Evolutionary conservation across 2,797 vertebrate species (phyloP).

Genomic region (Lithobates sylvaticus): DNA sequence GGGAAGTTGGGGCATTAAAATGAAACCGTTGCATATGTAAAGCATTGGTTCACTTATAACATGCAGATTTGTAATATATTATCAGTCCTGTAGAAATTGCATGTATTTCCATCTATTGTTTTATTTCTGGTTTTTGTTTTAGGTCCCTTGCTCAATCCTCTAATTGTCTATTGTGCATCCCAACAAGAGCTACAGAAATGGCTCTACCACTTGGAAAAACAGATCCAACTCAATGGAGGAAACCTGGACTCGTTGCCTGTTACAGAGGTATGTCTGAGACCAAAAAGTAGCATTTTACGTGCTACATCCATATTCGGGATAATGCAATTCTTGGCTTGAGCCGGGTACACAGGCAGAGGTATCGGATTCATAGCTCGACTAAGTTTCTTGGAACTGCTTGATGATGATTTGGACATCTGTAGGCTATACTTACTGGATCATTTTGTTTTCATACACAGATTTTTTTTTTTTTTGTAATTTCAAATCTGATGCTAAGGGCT

Average conservation of each 20-base stretch:
- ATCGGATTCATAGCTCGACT: no score
- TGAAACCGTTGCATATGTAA: no score
- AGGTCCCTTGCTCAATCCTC: slow-evolving; percentile 91
- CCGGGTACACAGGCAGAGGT: not conserved
- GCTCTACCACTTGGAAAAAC: slow-evolving; percentile 91
- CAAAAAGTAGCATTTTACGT: not conserved
- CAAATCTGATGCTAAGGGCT: no score
- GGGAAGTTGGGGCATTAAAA: no score
- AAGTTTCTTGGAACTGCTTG: not conserved
- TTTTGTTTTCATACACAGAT: no score
- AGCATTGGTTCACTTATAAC: no score
- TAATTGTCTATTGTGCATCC: slow-evolving; percentile 87
- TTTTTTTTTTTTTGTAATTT: no score
- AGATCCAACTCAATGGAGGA: slow-evolving; percentile 86
- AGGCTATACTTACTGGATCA: no score
- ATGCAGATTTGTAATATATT: no score
- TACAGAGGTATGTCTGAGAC: slow-evolving; percentile 67
- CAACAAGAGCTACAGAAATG: slow-evolving; percentile 86
- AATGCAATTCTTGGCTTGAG: not conserved
- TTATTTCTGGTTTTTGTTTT: not conserved
- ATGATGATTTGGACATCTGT: no score
- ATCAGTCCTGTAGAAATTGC: not conserved
- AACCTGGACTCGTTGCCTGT: slow-evolving; percentile 65
- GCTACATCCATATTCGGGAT: not conserved
- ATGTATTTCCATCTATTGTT: not conserved